phyloP scores from a whole-genome alignment of 2,113 vertebrate genomes.

The Lethenteron reissneri region DNA sequence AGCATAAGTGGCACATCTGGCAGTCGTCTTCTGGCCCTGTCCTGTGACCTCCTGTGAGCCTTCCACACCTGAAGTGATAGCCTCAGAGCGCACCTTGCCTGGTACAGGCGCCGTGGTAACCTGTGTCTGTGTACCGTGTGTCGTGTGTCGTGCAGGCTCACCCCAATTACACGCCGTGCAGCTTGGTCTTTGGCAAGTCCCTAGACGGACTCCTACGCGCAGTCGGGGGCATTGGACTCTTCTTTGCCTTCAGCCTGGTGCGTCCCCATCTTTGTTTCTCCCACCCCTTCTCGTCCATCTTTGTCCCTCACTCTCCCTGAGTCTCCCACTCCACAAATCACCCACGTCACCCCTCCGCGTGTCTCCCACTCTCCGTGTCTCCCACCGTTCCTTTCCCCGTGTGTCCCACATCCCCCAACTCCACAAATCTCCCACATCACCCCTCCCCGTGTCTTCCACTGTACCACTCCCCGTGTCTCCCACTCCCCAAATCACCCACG shows the following conservation, averaged over 20 bases:
- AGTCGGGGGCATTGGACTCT: conserved; percentile 70
- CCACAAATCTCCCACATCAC: not conserved
- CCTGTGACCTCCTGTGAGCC: not conserved
- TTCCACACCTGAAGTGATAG: too few species aligned
- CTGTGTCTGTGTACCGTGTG: too few species aligned
- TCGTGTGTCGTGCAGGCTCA: not conserved
- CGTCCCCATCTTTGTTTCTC: conserved; percentile 7
- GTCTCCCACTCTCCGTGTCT: not conserved
- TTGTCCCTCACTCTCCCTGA: not conserved
- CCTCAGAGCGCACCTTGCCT: too few species aligned
- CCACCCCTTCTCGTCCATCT: not conserved
- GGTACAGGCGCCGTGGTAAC: too few species aligned
- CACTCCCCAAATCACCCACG: not conserved
- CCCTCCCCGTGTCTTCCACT: not conserved
- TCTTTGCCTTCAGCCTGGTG: conserved; percentile 97
- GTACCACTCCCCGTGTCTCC: not conserved
- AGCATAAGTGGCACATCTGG: not conserved
- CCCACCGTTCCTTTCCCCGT: not conserved
- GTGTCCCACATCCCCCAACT: not conserved
- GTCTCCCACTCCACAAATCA: not conserved
- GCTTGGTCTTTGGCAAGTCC: not conserved
- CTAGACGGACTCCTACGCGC: conserved; percentile 38
- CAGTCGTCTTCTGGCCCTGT: not conserved
- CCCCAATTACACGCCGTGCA: not conserved
- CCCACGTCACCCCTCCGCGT: not conserved